Conservation (phyloP, 2,797 vertebrate species). For the Knipowitschia caucasica region DNA sequence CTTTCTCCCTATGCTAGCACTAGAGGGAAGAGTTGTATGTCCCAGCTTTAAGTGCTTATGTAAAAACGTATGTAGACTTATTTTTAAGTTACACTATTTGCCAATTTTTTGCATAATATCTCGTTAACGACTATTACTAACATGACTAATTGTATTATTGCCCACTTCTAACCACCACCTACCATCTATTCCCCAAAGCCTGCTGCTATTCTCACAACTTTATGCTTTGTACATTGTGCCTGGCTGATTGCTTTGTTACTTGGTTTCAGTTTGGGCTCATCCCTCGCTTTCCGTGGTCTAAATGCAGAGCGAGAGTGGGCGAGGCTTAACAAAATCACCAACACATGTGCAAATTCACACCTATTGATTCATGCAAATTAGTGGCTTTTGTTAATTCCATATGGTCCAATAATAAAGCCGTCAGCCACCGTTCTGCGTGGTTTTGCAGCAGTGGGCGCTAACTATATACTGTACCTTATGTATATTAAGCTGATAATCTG, state of each 20-base stretch:
- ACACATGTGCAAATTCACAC: background rate
- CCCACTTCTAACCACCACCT: too few relatives aligned
- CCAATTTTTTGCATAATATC: too few relatives aligned
- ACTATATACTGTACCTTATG: background rate
- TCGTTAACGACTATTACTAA: too few relatives aligned
- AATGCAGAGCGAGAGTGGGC: background rate
- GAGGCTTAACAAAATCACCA: background rate
- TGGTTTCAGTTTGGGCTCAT: background rate
- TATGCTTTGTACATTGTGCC: background rate
- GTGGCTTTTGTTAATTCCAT: conserved; percentile 2
- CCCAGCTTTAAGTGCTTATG: too few relatives aligned
- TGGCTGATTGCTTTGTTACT: background rate
- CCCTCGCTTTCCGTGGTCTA: background rate
- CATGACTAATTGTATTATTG: too few relatives aligned
- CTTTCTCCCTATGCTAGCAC: too few relatives aligned
- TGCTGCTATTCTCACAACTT: background rate
- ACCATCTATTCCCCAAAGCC: background rate
- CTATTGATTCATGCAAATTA: conserved; percentile 5
- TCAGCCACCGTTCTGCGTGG: too few relatives aligned
- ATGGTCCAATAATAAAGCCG: background rate
- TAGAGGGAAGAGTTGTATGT: too few relatives aligned
- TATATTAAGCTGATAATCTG: too few relatives aligned
- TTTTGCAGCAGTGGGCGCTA: background rate
- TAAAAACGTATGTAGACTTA: too few relatives aligned
- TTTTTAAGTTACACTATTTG: too few relatives aligned